phyloP scores from a whole-genome alignment of 2,888 invertebrate species.

The Cryptocephalus moraei region DNA sequence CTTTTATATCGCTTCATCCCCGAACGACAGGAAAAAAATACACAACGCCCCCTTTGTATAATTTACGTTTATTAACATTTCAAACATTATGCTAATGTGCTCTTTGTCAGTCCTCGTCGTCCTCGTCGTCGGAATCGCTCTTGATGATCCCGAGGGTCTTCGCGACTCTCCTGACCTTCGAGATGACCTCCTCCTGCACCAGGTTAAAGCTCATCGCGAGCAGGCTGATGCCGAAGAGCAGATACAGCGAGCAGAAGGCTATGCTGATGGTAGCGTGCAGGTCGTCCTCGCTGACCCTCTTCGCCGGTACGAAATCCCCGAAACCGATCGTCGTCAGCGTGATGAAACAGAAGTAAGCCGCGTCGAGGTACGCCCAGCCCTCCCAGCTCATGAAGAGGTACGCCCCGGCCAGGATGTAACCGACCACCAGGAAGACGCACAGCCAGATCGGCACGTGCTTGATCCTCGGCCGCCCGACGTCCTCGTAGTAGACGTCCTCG shows the following conservation, averaged over 20 bases:
- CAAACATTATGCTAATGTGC: no score
- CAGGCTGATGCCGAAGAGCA: constrained; percentile 88
- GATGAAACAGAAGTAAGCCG: constrained; percentile 90
- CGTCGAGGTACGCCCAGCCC: constrained; percentile 75
- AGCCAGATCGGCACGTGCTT: constrained; percentile 83
- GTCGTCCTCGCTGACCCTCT: constrained; percentile 41
- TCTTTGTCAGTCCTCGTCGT: constrained; percentile 28
- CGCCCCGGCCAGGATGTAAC: constrained; percentile 83
- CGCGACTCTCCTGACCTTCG: constrained; percentile 77
- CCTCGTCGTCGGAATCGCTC: constrained; percentile 52
- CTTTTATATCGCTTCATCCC: no score
- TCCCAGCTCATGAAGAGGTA: constrained; percentile 81
- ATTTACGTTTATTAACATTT: no score
- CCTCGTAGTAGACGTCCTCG: constrained; percentile 27
- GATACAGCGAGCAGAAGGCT: constrained; percentile 82
- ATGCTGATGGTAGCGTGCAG: constrained; percentile 48
- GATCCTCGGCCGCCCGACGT: constrained; percentile 38
- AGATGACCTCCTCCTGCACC: constrained; percentile 88
- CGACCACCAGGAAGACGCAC: constrained; percentile 77
- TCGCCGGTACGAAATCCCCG: constrained; percentile 84
- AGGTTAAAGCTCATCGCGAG: constrained; percentile 95
- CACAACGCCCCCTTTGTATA: no score
- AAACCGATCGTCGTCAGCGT: constrained; percentile 89
- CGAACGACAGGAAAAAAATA: no score
- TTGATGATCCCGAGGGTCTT: constrained; percentile 81